A percentile compares a stretch with the other conserved stretches of the same genome.
Evolutionary conservation across 2,113 vertebrate genomes (phyloP).

Genomic region (Trematomus loennbergii): DNA sequence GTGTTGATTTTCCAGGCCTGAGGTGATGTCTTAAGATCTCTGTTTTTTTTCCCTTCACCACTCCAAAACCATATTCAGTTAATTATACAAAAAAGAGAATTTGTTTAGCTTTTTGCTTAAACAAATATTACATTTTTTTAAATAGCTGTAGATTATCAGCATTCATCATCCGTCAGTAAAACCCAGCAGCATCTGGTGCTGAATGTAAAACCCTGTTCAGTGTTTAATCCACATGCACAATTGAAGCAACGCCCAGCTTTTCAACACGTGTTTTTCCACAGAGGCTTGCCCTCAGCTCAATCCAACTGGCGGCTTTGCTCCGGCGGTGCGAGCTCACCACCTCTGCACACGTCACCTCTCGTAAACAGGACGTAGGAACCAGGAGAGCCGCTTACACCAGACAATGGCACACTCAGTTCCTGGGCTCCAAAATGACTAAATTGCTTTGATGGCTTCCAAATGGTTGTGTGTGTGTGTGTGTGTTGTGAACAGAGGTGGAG

Average conservation of each 20-base stretch:
- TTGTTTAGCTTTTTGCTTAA: neutral
- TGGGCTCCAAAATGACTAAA: slow-evolving; percentile 34
- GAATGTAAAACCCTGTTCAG: neutral
- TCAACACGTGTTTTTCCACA: slow-evolving; percentile 33
- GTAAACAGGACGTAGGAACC: slow-evolving; percentile 34
- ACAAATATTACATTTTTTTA: neutral
- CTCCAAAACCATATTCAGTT: neutral
- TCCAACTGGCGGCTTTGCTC: neutral
- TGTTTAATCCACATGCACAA: slow-evolving; percentile 1
- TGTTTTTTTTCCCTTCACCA: neutral
- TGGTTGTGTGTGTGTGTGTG: slow-evolving; percentile 26
- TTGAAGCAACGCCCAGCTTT: neutral
- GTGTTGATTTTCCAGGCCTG: neutral
- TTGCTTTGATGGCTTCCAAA: slow-evolving; percentile 54
- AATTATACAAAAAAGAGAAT: neutral
- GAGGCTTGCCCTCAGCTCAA: neutral
- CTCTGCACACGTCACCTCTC: slow-evolving; percentile 30
- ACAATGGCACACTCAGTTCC: slow-evolving; percentile 58
- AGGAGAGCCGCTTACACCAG: neutral
- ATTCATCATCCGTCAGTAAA: neutral
- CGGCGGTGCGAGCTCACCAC: neutral
- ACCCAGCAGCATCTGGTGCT: neutral
- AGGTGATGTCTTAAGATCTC: neutral
- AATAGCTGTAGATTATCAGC: neutral
- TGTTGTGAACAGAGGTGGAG: neutral